Conservation (phyloP, 92 coral and sea anemone species). For the Epizoanthus ramosus region DNA sequence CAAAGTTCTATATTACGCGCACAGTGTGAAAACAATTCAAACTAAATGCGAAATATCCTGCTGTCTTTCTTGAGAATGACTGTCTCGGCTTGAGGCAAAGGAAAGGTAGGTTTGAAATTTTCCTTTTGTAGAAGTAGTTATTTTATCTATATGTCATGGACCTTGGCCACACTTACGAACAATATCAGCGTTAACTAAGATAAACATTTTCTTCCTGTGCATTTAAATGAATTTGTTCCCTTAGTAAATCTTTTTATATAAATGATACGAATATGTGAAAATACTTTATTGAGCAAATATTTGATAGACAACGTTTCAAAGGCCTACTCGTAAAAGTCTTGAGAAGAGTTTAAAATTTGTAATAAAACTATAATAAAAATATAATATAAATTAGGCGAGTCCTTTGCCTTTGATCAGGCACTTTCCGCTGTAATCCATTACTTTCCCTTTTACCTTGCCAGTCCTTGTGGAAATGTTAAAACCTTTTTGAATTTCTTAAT, state of each 20-base stretch:
- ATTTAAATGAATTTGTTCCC: not conserved
- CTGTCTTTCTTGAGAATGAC: constrained; percentile 28
- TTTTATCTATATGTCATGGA: constrained; percentile 19
- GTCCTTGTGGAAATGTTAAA: constrained; percentile 47
- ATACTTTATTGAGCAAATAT: not conserved
- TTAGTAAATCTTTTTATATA: too few species aligned
- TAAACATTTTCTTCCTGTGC: constrained; percentile 20
- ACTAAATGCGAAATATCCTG: not conserved
- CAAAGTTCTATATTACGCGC: constrained; percentile 24
- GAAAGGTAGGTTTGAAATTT: constrained; percentile 32
- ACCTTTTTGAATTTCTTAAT: constrained; percentile 51
- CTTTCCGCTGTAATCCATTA: constrained; percentile 19
- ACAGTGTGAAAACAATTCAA: constrained; percentile 33
- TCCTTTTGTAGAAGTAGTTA: constrained; percentile 17
- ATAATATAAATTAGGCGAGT: not conserved
- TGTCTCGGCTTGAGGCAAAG: constrained; percentile 37
- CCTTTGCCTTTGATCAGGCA: not conserved
- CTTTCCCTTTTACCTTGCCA: constrained; percentile 40
- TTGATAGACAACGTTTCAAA: not conserved
- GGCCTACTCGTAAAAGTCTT: not conserved
- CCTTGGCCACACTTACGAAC: constrained; percentile 33
- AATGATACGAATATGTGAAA: not conserved
- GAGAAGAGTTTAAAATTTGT: not conserved
- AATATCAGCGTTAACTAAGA: constrained; percentile 17
- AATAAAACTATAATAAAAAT: not conserved